These are phyloP conservation scores for Boloria selene DNA, from an alignment of 2,888 invertebrate genomes.

Conservation along the genomic window DNA sequence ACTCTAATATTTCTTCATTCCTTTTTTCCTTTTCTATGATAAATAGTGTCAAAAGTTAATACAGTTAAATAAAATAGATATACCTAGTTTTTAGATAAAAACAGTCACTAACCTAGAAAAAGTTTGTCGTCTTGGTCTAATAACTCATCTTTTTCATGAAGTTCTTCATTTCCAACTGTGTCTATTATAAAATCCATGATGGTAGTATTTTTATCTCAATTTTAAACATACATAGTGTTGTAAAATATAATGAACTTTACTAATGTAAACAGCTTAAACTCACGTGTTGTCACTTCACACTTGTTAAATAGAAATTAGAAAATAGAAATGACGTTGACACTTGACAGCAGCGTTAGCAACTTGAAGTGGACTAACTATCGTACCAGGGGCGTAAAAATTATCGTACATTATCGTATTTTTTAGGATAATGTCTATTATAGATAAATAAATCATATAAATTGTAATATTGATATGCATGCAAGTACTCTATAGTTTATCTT, in stretches of 20 bases:
- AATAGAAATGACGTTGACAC: neutral
- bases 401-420: too few relatives aligned
- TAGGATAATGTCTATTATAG: too few relatives aligned
- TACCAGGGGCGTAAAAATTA: too few relatives aligned
- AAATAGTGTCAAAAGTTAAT: constrained; percentile 8
- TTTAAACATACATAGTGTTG: neutral
- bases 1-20: constrained; percentile 55
- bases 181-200: constrained; percentile 83
- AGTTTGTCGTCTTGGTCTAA: constrained; percentile 59
- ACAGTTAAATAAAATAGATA: neutral
- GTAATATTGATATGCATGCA: too few relatives aligned
- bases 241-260: neutral
- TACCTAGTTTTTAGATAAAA: neutral
- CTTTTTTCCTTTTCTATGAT: constrained; percentile 64
- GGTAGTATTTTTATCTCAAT: neutral
- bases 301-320: too few relatives aligned
- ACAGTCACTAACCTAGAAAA: constrained; percentile 65
- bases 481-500: too few relatives aligned
- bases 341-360: neutral
- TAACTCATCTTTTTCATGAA: constrained; percentile 62
- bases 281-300: constrained; percentile 18
- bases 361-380: too few relatives aligned
- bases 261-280: constrained; percentile 14
- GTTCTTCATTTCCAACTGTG: constrained; percentile 75
- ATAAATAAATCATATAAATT: too few relatives aligned